These are phyloP conservation scores for Falco biarmicus DNA, from an alignment of 2,797 vertebrate species.

Conservation along the genomic window DNA sequence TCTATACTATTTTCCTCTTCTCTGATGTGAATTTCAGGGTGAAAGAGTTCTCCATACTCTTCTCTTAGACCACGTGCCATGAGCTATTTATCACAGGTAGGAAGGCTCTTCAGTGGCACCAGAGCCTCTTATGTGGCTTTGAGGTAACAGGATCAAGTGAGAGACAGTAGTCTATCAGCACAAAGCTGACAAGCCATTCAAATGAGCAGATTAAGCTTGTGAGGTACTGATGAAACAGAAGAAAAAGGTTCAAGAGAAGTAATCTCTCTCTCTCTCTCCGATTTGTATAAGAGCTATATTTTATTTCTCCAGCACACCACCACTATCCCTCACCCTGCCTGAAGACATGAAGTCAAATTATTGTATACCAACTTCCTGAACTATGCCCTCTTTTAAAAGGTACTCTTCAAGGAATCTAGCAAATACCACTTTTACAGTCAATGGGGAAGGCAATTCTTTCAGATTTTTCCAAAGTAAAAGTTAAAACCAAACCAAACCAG, in stretches of 20 bases:
- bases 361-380: neutral
- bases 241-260: neutral
- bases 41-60: neutral
- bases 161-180: neutral
- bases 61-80: neutral
- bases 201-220: neutral
- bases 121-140: neutral
- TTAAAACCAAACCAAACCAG: neutral
- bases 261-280: neutral
- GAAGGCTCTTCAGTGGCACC: neutral
- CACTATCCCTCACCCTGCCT: accelerated
- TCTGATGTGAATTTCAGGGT: neutral
- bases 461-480: neutral
- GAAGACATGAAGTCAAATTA: neutral
- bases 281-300: neutral
- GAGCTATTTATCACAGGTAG: neutral
- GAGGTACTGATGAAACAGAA: neutral
- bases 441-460: neutral
- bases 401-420: neutral
- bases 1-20: neutral
- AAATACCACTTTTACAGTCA: neutral
- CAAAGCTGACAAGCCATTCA: neutral
- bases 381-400: neutral
- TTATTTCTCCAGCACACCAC: neutral
- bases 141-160: neutral